These are phyloP conservation scores for Caenorhabditis doughertyi DNA, from an alignment of 2,888 invertebrate genomes.

Conservation along the genomic window DNA sequence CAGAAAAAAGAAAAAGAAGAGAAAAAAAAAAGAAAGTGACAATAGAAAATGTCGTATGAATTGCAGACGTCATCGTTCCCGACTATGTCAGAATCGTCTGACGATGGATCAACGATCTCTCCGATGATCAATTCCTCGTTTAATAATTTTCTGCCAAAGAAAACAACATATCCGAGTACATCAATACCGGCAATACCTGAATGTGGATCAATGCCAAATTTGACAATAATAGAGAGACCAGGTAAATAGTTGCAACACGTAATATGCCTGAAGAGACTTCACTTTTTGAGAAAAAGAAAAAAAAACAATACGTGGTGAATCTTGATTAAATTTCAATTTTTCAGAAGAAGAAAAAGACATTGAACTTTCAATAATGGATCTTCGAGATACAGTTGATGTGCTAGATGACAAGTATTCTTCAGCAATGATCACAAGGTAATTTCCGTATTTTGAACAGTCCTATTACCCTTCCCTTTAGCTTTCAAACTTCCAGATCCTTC, in stretches of 20 bases:
- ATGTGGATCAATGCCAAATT: conserved; percentile 70
- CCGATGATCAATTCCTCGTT: conserved; percentile 67
- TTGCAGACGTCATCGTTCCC: conserved; percentile 81
- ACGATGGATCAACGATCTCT: conserved; percentile 71
- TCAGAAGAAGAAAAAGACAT: conserved; percentile 39
- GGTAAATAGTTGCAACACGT: no score
- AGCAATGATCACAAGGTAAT: conserved; percentile 58
- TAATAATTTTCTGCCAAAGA: conserved; percentile 59
- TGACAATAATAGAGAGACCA: conserved; percentile 56
- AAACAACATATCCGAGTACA: conserved; percentile 51
- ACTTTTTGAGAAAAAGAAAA: neutral
- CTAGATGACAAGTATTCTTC: conserved; percentile 62
- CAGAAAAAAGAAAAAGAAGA: conserved; percentile 23
- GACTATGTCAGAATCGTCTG: conserved; percentile 75
- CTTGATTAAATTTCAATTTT: neutral
- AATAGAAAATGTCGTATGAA: conserved; percentile 3
- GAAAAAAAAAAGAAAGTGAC: conserved; percentile 3
- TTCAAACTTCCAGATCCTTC: conserved; percentile 75
- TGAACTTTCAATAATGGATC: conserved; percentile 59
- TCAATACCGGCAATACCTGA: conserved; percentile 60
- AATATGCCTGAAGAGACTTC: no score
- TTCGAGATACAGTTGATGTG: conserved; percentile 58
- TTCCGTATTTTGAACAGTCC: conserved; percentile 33
- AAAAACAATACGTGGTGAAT: neutral
- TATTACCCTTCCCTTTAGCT: conserved; percentile 37